A percentile compares a stretch with the other conserved stretches of the same genome.
These are phyloP conservation scores for Megalops atlanticus DNA, from an alignment of 2,113 vertebrate genomes.

Conservation along the genomic window DNA sequence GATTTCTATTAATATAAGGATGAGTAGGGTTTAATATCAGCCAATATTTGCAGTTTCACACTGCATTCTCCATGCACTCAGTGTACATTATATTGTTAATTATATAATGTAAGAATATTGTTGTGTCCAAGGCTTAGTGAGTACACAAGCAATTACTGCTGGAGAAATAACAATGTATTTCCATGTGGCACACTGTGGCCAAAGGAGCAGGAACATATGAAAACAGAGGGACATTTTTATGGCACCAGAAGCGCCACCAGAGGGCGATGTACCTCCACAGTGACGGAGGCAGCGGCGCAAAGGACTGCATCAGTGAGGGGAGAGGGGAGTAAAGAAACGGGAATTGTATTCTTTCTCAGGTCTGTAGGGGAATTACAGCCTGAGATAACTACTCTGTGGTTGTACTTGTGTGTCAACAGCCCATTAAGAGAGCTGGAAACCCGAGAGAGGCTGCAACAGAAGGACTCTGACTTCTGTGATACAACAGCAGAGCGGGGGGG, in stretches of 20 bases:
- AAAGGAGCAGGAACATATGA: not conserved
- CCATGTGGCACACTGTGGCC: not conserved
- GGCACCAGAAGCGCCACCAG: slow-evolving; percentile 33
- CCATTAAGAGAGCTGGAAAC: not conserved
- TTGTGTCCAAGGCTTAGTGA: not conserved
- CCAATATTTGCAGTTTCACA: not conserved
- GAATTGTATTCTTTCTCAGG: slow-evolving; percentile 4
- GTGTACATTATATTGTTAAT: not conserved
- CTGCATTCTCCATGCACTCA: not conserved
- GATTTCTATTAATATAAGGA: not conserved
- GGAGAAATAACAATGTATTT: not conserved
- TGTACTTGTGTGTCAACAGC: slow-evolving; percentile 15
- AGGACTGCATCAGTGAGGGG: not conserved
- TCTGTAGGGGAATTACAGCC: slow-evolving; percentile 13
- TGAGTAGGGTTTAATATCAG: not conserved
- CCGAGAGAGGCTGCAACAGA: not conserved
- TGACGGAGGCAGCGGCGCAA: not conserved
- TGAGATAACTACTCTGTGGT: slow-evolving; percentile 13
- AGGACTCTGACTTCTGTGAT: not conserved
- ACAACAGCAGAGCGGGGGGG: too few species aligned
- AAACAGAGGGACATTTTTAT: not conserved
- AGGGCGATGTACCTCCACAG: slow-evolving; percentile 34
- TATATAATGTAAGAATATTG: not conserved
- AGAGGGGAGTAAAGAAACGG: not conserved
- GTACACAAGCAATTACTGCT: not conserved